A percentile compares a stretch with the other conserved stretches of the same genome.
Evolutionary conservation across 2,888 invertebrate genomes (phyloP).

Genomic region (Oligia fasciuncula): DNA sequence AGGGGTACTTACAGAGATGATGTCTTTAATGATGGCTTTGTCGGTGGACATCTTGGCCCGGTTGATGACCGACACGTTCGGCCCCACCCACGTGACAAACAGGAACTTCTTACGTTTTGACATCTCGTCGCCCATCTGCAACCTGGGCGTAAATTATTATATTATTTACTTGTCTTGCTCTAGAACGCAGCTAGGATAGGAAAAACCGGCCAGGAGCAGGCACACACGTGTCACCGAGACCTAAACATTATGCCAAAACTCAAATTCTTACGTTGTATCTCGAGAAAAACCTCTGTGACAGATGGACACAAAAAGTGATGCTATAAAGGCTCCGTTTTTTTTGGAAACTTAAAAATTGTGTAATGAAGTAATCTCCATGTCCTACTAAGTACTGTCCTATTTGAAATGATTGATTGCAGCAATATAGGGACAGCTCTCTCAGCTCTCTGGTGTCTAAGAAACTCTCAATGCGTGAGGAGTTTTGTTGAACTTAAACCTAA

Average conservation of each 20-base stretch:
- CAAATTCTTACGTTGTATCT: background rate
- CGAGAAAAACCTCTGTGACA: background rate
- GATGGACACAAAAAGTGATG: too few relatives aligned
- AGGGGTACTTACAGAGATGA: conserved; percentile 91
- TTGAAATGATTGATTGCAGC: background rate
- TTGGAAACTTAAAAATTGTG: too few relatives aligned
- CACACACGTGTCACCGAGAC: background rate
- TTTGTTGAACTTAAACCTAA: background rate
- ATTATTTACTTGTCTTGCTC: background rate
- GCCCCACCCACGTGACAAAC: conserved; percentile 94
- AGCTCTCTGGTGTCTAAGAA: background rate
- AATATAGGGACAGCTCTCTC: background rate
- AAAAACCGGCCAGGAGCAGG: background rate
- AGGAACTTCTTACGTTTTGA: conserved; percentile 95
- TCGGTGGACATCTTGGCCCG: conserved; percentile 95
- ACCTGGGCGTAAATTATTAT: conserved; percentile 74
- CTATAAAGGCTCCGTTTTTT: too few relatives aligned
- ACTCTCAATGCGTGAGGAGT: background rate
- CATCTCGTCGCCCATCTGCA: conserved; percentile 95
- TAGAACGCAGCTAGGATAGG: background rate
- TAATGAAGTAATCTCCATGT: background rate
- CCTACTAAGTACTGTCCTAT: background rate
- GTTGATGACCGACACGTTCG: conserved; percentile 93
- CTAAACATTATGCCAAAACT: background rate
- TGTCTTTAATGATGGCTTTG: conserved; percentile 94